These are phyloP conservation scores for Drosophila cardini DNA, from an alignment of 1,140 invertebrate species.

Conservation along the genomic window DNA sequence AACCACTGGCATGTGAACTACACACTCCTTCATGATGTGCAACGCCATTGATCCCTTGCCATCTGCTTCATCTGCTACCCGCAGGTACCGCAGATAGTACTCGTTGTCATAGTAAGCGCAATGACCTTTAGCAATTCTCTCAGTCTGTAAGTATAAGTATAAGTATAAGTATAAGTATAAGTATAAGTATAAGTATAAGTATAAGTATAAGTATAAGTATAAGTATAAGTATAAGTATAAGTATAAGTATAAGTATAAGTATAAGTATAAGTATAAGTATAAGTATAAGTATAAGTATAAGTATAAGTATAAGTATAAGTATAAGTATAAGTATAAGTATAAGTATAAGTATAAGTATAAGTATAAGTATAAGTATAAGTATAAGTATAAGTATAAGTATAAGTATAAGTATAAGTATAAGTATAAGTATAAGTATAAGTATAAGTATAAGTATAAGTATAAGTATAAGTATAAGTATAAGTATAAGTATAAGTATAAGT, in stretches of 20 bases:
- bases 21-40: slow-evolving; percentile 92
- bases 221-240: slow-evolving; percentile 62
- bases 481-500: no score
- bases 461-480: slow-evolving; percentile 12
- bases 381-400: neutral
- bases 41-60: slow-evolving; percentile 86
- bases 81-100: slow-evolving; percentile 88
- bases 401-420: slow-evolving; percentile 18
- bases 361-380: no score
- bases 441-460: neutral
- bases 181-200: neutral
- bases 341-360: no score
- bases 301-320: neutral
- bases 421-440: no score
- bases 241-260: slow-evolving; percentile 62
- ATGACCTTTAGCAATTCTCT: slow-evolving; percentile 88
- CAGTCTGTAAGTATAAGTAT: slow-evolving; percentile 56
- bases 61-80: slow-evolving; percentile 86
- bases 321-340: slow-evolving; percentile 16
- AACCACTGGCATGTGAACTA: slow-evolving; percentile 92
- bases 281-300: slow-evolving; percentile 62
- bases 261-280: slow-evolving; percentile 62
- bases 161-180: neutral
- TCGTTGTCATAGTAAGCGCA: slow-evolving; percentile 93
- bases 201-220: neutral